Base-by-base conservation (phyloP, 2,888 invertebrate species). In the Atherix ibis region DNA sequence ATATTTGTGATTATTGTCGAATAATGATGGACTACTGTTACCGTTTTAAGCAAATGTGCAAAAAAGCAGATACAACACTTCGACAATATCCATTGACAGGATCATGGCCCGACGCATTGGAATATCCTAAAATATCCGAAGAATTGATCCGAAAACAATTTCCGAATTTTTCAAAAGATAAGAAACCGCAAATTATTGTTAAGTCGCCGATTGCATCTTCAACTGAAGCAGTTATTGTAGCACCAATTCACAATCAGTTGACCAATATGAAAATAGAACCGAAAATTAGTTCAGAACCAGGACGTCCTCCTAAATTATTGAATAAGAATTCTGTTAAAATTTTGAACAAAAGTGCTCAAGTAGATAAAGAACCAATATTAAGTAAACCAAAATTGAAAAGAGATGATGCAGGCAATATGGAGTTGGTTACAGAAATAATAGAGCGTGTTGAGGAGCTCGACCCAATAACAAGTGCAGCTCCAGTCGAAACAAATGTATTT, bases 1-100 rank as follows among this genome's bases (percentile, higher is more conserved):
- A 66, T 48, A 77, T 83, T 40, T 83, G 83, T 51, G 65, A 63
- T 25, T 66, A 67, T 26, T 83, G 83, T 47, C 71, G 71, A 16
- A 63, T 68, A 47, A 71, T 76, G 43, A 71, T 81, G 50, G 72
- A 73, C 38, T 64, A 75, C 39, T 73, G 72, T 31, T 81, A 80
- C 58, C 72, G 71, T 35, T 83, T 76, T 47, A 83, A 82, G 51
- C 70, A 75, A 38, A 73, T 80, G 50, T 81, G 80, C 47, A 76
- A 78, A 43, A 71, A 71, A 49, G 73, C 78, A 1, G 81, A 83
- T 51, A 78, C 76, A 44, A 66, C 71, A 2, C 58, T 82, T 5
- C 66, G 79, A 38, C 70, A 76, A 38, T 80, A 66, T 52, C 64
- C 79, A 16, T 66, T 76, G 24, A 72, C 72, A 18, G 79, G 77